Base-by-base conservation (phyloP, 2,888 invertebrate genomes). In the Pseudococcus longispinus region DNA sequence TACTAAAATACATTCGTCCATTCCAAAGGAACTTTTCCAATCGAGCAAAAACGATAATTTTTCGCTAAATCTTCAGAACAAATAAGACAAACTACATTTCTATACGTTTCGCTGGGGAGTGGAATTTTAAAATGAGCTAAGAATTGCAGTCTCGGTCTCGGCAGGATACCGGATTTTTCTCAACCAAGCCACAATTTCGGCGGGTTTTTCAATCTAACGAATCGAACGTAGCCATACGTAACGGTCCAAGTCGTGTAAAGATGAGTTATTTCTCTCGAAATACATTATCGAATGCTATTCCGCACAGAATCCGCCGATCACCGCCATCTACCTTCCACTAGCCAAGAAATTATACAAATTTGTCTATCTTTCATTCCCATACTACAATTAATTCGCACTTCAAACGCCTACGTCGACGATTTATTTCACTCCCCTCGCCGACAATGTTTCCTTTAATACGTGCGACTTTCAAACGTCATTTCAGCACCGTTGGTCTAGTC, bases 391-490 rank as follows among this genome's bases (percentile, higher is more conserved):
- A 70, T 70, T 70, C 70, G 13, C 70, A 13, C 29, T 70, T 32
- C 26, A 29, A 29, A 29, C 70, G 70, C 70, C 70, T 70, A 70
- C 70, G 11, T 70, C 4, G 29, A 6, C 29, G 70, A 77, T 77
- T 77, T 42, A 77, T 37, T 74, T 18, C 20, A 32, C 32, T 26
- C 29, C 55, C 44, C 44, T 13, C 11, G 6, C 23, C 11, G 5
- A n/a, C 13, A 32, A 32, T 42, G 37, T 77, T 77, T 77, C 42
- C 77, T 77, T 77, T 77, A 29, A 42, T 42, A 77, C 8, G 77
- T 42, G 29, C 77, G 77, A 77, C 77, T 77, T 77, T 42, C 37
- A 77, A 77, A 77, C 77, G 77, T 77, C 77, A 77, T 77, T 77
- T 77, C 20, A 20, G 20, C n/a, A 77, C 23, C 37, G 74, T 77